phyloP scores from a whole-genome alignment of 2,797 vertebrate species.

The Hephaestus fuliginosus region DNA sequence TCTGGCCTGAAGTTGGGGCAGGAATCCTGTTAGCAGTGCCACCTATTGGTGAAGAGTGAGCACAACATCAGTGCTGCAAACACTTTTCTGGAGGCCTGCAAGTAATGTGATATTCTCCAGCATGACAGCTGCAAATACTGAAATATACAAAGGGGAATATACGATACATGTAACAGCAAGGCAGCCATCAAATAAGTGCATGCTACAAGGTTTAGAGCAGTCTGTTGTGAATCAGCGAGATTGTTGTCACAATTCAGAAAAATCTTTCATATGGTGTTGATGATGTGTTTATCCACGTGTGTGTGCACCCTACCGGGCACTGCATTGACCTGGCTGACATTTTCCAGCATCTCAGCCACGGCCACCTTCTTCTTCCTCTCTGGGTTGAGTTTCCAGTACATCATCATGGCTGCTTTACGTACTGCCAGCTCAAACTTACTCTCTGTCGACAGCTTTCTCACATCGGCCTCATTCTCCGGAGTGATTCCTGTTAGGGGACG shows the following conservation, averaged over 20 bases:
- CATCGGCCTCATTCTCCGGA: constrained; percentile 90
- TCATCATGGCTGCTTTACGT: constrained; percentile 94
- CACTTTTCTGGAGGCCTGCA: constrained; percentile 19
- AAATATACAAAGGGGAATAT: constrained; percentile 45
- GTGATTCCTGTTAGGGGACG: constrained; percentile 88
- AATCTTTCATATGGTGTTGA: not conserved
- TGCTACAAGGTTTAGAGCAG: not conserved
- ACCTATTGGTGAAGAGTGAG: constrained; percentile 71
- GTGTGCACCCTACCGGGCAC: constrained; percentile 70
- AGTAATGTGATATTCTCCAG: constrained; percentile 58
- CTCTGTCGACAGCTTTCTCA: constrained; percentile 90
- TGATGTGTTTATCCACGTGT: not conserved
- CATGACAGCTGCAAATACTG: constrained; percentile 65
- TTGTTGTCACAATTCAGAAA: constrained; percentile 25
- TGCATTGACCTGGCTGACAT: constrained; percentile 90
- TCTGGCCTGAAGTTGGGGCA: constrained; percentile 86
- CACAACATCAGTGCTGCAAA: constrained; percentile 47
- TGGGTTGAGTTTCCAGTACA: constrained; percentile 98
- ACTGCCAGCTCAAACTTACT: constrained; percentile 94
- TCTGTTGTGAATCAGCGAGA: constrained; percentile 4
- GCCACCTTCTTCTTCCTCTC: constrained; percentile 92
- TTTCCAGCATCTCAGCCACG: constrained; percentile 93
- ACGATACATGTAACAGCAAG: constrained; percentile 34
- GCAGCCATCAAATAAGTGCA: not conserved
- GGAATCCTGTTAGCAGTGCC: constrained; percentile 79